Evolutionary conservation across 2,888 invertebrate genomes (phyloP).

Genomic region (Caenorhabditis panamensis): DNA sequence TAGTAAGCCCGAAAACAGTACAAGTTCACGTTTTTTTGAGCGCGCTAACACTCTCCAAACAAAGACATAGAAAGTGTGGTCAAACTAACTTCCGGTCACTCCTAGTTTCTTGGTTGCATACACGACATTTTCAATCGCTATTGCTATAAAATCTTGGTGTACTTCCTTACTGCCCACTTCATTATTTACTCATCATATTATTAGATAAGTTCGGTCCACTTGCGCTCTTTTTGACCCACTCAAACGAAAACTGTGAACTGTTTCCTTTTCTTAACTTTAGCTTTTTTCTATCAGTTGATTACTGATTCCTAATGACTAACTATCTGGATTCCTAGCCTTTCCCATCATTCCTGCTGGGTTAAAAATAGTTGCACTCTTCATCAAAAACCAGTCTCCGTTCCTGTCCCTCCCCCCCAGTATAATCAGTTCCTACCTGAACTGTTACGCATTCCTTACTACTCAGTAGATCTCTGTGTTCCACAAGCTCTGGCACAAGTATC

Average conservation of each 20-base stretch:
- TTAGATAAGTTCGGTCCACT: too few relatives aligned
- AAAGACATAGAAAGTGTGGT: constrained; percentile 41
- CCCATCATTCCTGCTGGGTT: too few relatives aligned
- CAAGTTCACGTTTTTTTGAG: constrained; percentile 43
- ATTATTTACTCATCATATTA: too few relatives aligned
- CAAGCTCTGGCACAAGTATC: background rate
- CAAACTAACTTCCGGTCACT: constrained; percentile 42
- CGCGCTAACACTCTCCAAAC: constrained; percentile 16
- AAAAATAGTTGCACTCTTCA: too few relatives aligned
- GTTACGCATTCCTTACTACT: constrained; percentile 4
- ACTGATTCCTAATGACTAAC: background rate
- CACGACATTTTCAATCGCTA: too few relatives aligned
- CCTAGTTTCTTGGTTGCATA: background rate
- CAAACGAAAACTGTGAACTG: too few relatives aligned
- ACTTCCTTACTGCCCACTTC: background rate
- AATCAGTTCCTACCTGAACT: background rate
- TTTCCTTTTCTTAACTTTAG: constrained; percentile 13
- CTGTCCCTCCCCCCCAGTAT: too few relatives aligned
- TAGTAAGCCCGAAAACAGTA: constrained; percentile 32
- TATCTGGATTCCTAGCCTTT: too few relatives aligned
- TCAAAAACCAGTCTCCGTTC: constrained; percentile 1
- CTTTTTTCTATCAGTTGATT: too few relatives aligned
- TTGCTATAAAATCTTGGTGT: background rate
- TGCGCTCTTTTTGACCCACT: too few relatives aligned
- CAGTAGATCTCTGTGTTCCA: constrained; percentile 1